A percentile compares a stretch with the other conserved stretches of the same genome.
Evolutionary conservation across 2,888 invertebrate species (phyloP).

Genomic region (Oligia latruncula): DNA sequence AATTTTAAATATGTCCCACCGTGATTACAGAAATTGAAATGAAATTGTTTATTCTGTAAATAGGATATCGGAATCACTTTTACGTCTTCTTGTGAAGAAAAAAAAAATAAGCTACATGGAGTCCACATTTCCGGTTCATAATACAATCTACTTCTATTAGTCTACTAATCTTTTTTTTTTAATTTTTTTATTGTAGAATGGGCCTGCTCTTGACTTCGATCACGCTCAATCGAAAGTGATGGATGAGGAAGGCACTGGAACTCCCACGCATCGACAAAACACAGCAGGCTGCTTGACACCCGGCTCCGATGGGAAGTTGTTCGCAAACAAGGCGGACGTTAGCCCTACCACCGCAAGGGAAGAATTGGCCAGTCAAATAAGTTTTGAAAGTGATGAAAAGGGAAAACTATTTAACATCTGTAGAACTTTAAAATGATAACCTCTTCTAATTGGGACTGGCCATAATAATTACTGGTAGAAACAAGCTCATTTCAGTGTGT

Average conservation of each 20-base stretch:
- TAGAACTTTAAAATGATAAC: not conserved
- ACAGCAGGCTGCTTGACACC: too few species aligned
- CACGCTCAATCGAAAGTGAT: too few species aligned
- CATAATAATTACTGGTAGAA: not conserved
- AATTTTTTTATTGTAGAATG: too few species aligned
- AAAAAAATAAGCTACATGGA: not conserved
- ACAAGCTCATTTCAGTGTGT: slow-evolving; percentile 4
- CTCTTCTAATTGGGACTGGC: slow-evolving; percentile 1
- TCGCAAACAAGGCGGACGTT: too few species aligned
- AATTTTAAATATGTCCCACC: not conserved
- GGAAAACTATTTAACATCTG: slow-evolving; percentile 7
- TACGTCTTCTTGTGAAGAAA: not conserved
- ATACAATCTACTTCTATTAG: not conserved
- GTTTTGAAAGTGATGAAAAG: not conserved
- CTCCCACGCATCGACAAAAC: too few species aligned
- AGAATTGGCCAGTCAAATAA: too few species aligned
- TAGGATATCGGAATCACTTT: not conserved
- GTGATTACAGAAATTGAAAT: not conserved
- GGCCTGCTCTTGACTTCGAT: too few species aligned
- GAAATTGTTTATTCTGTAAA: not conserved
- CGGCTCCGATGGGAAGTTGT: too few species aligned
- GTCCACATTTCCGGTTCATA: not conserved
- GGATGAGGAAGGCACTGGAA: too few species aligned
- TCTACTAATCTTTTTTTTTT: too few species aligned
- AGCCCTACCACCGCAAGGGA: too few species aligned